Evolutionary conservation across 2,797 vertebrate genomes (phyloP), one percentile per base, ranked within the genome.

Genomic region (Paramormyrops hopkinsi): DNA sequence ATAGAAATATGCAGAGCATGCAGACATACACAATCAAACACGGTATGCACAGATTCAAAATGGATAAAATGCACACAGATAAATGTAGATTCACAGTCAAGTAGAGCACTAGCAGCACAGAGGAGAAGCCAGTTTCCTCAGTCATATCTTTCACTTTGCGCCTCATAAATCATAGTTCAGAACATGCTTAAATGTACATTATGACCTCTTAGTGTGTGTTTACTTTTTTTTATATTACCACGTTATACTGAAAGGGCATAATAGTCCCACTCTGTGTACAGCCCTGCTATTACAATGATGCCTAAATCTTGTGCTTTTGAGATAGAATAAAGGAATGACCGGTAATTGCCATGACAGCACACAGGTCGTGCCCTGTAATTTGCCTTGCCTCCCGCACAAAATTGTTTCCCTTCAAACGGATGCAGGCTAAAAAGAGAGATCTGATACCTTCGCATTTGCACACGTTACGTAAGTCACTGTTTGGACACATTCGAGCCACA

Each of bases 331-430:
- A 94, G 93, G 93, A 94, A 94, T 92, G 92, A 91, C 89, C 88
- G 90, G 93, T 94, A 95, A 95, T 95, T 93, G 93, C 93, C 89
- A 79, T 92, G 89, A 92, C 92, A 94, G 94, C 93, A 93, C 92
- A 93, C 33, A 89, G 93, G 92, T 93, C 93, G 89, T 95, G 93
- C 93, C 93, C 94, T 93, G 90, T 93, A 95, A 96, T 96, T 95
- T 94, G 73, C 92, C 88, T 54, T 65, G 91, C 92, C 95, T 96
- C 95, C 95, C 94, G 94, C 91, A 90, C 87, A 89, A 93, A 93
- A 95, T 92, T 90, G 92, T 92, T 91, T 90, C 91, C 89, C 90
- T 91, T 94, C 92, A 93, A 95, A 94, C 92, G 92, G 93, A 94
- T 92, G 89, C 89, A 90, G 90, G 91, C 92, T 88, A 54, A 73